These are phyloP conservation scores for Fabriciana adippe DNA, from an alignment of 2,888 invertebrate genomes.

Conservation along the genomic window DNA sequence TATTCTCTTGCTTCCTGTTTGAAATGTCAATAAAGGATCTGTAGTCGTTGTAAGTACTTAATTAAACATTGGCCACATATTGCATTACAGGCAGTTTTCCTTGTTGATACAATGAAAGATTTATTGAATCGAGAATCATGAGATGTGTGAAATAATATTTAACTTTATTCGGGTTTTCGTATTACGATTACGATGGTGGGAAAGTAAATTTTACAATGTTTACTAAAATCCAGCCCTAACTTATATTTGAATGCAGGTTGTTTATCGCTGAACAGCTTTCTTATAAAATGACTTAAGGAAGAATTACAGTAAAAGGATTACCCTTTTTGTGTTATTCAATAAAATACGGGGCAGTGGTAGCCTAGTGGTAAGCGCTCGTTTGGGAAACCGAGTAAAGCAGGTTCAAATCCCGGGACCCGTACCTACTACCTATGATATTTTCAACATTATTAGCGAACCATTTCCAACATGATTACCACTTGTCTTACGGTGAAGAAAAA, in stretches of 20 bases:
- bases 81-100: constrained; percentile 3
- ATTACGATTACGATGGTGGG: constrained; percentile 4
- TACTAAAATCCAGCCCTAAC: not conserved
- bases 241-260: constrained; percentile 5
- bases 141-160: constrained; percentile 21
- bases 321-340: no score
- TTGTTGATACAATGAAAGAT: constrained; percentile 2
- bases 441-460: no score
- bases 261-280: not conserved
- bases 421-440: no score
- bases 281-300: constrained; percentile 1
- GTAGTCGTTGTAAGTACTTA: not conserved
- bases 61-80: constrained; percentile 8
- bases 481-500: no score
- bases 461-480: no score
- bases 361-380: no score
- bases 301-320: not conserved
- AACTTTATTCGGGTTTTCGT: not conserved
- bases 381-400: no score
- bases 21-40: not conserved
- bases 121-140: constrained; percentile 1
- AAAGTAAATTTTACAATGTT: constrained; percentile 1
- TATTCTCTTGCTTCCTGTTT: not conserved
- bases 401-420: no score
- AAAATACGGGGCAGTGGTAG: no score